These are phyloP conservation scores for Galemys pyrenaicus DNA, from an alignment of 2,113 vertebrate genomes.

Conservation along the genomic window DNA sequence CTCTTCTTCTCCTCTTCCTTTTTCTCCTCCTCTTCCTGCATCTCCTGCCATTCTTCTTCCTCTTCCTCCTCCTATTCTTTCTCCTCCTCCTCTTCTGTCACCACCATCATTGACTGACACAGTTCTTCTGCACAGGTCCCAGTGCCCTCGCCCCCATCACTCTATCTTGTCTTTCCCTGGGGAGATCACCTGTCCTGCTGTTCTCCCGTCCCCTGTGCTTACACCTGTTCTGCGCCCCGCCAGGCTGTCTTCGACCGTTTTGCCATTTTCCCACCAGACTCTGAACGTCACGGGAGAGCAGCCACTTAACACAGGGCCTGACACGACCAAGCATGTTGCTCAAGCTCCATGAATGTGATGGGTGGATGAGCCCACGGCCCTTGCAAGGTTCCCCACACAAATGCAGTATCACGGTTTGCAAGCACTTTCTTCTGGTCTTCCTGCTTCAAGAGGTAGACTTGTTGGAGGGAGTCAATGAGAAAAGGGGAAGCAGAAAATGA, in stretches of 20 bases:
- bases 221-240: not conserved
- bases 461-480: not conserved
- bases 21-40: not conserved
- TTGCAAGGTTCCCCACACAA: not conserved
- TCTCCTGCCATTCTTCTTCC: not conserved
- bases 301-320: too few species aligned
- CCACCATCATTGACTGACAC: not conserved
- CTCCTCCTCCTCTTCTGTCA: not conserved
- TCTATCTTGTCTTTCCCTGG: not conserved
- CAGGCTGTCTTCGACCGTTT: not conserved
- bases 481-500: not conserved
- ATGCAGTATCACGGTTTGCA: not conserved
- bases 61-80: not conserved
- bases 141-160: not conserved
- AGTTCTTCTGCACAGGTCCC: not conserved
- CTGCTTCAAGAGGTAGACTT: not conserved
- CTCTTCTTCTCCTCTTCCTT: not conserved
- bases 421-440: not conserved
- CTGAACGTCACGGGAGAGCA: not conserved
- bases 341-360: not conserved
- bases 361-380: not conserved
- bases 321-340: accelerated
- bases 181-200: not conserved
- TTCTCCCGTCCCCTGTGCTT: not conserved
- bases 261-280: not conserved